phyloP scores from a whole-genome alignment of 2,888 invertebrate genomes.

The Loripinus fragilis region DNA sequence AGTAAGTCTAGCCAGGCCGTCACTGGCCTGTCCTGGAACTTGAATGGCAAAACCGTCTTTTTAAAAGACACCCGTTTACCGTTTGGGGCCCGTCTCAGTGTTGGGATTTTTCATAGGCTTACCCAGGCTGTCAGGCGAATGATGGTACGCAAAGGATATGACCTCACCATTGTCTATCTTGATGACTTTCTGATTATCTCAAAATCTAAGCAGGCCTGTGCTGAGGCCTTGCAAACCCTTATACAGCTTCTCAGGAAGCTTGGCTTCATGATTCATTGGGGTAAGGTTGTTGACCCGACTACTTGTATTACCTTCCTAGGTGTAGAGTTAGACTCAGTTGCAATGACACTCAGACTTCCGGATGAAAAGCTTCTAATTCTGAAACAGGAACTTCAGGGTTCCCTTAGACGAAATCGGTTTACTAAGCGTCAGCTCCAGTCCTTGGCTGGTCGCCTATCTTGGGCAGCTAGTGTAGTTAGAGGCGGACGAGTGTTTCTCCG shows the following conservation, averaged over 20 bases:
- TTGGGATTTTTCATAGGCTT: too few species aligned
- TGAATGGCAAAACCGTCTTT: neutral
- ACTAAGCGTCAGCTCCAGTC: too few species aligned
- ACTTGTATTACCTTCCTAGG: conserved; percentile 1
- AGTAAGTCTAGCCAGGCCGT: neutral
- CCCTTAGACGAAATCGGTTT: too few species aligned
- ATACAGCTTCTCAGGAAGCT: conserved; percentile 16
- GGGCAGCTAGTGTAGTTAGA: too few species aligned
- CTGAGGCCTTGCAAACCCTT: neutral
- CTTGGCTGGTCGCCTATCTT: too few species aligned
- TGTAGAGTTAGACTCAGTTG: neutral
- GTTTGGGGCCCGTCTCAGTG: too few species aligned
- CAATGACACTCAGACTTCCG: neutral
- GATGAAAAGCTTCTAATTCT: neutral
- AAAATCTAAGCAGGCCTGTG: neutral
- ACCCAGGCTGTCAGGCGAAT: too few species aligned
- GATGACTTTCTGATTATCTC: conserved; percentile 10
- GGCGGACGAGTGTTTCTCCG: too few species aligned
- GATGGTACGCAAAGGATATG: too few species aligned
- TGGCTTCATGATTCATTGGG: too few species aligned
- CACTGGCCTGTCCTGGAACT: neutral
- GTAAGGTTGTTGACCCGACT: neutral
- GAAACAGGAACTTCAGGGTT: conserved; percentile 1
- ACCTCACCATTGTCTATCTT: too few species aligned
- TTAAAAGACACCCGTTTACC: too few species aligned